These are phyloP conservation scores for Cordylochernes scorpioides DNA, from an alignment of 2,888 invertebrate species.

Conservation along the genomic window DNA sequence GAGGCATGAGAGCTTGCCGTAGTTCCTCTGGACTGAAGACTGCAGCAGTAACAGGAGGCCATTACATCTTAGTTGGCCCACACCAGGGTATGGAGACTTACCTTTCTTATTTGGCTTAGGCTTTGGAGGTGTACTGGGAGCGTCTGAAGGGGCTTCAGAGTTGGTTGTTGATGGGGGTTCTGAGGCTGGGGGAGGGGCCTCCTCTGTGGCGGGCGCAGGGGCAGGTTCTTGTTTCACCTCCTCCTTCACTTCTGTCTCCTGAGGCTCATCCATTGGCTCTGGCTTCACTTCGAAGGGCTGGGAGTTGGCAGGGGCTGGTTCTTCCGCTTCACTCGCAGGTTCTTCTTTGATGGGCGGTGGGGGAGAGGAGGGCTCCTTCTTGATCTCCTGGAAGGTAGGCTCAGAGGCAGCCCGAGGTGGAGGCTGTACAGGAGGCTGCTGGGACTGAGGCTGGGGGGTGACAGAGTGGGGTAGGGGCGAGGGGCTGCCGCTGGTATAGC, in stretches of 20 bases:
- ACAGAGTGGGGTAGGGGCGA: neutral
- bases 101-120: neutral
- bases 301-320: slow-evolving; percentile 1
- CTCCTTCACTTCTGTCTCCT: too few species aligned
- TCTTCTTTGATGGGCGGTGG: neutral
- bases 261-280: neutral
- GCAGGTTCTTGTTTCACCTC: too few species aligned
- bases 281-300: slow-evolving; percentile 1
- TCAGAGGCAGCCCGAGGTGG: neutral
- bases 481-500: too few species aligned
- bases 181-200: too few species aligned
- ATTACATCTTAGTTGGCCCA: too few species aligned
- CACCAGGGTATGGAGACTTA: neutral
- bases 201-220: too few species aligned
- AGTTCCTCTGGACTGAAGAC: slow-evolving; percentile 80
- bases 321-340: neutral
- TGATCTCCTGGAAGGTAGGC: too few species aligned
- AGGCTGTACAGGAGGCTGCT: neutral
- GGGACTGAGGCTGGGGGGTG: neutral
- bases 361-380: too few species aligned
- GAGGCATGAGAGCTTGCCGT: slow-evolving; percentile 67
- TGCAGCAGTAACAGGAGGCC: too few species aligned
- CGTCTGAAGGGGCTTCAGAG: neutral
- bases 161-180: too few species aligned
- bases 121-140: neutral